Percentiles rank a stretch among this genome's conserved stretches.
These are phyloP conservation scores for Ceyx melanurus DNA, from an alignment of 2,113 vertebrate genomes.

Conservation along the genomic window DNA sequence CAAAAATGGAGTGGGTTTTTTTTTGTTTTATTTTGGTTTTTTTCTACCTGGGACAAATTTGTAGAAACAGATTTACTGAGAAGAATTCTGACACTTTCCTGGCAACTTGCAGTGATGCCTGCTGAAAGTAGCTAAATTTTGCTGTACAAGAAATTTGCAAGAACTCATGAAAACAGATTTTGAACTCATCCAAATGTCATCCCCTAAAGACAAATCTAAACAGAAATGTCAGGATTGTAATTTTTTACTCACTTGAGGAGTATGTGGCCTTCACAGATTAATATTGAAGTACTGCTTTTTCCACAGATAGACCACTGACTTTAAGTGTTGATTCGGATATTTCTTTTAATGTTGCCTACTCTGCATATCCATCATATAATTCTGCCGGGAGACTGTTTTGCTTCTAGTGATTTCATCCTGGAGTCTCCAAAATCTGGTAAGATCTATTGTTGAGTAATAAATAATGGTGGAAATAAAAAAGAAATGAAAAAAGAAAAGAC, in stretches of 20 bases:
- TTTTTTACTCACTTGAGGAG: neutral
- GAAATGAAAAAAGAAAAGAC: neutral
- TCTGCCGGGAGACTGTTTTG: neutral
- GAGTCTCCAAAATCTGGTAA: neutral
- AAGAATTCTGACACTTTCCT: conserved; percentile 60
- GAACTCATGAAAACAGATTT: conserved; percentile 23
- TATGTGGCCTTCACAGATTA: neutral
- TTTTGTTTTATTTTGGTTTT: neutral
- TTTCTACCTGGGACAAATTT: conserved; percentile 53
- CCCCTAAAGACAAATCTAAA: neutral
- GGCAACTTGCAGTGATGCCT: conserved; percentile 38
- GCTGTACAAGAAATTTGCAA: conserved; percentile 17
- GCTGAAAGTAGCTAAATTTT: conserved; percentile 55
- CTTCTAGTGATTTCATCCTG: neutral
- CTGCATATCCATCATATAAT: neutral
- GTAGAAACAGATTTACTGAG: conserved; percentile 47
- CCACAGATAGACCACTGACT: neutral
- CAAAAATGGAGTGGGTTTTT: neutral
- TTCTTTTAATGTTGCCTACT: neutral
- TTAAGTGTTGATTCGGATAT: neutral
- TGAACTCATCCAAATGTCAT: conserved; percentile 36
- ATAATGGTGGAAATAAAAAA: neutral
- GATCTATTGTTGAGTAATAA: fast-evolving
- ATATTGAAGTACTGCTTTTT: neutral
- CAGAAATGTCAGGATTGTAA: conserved; percentile 11